Base-by-base conservation (phyloP, 2,888 invertebrate genomes). In the Actias luna region DNA sequence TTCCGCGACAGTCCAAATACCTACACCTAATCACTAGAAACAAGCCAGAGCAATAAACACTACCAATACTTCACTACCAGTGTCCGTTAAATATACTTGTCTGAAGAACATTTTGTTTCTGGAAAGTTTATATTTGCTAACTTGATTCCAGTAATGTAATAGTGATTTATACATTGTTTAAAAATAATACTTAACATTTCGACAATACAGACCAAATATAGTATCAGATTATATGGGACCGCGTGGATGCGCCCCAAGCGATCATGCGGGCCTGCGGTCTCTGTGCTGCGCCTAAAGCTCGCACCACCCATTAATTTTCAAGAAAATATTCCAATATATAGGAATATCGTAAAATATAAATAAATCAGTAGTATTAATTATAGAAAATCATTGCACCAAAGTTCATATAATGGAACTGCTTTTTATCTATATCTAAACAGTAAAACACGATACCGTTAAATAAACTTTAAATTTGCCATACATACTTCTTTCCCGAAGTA, bases 1-100 rank as follows among this genome's bases (percentile, higher is more conserved):
- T 76, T 75, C 69, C 68, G 72, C 77, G 76, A 75, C 76, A 76
- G 65, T 74, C 76, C 75, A 78, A 78, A 80, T 77, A 78, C 74
- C 75, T 77, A 82, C 78, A 79, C 73, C 75, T 77, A 75, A 78
- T 75, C 75, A 73, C 70, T 73, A 68, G 67, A 69, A 71, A 70
- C 67, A 69, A 68, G 59, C 67, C 65, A 65, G 67, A 66, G 70
- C 65, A 75, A 69, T 71, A 72, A 67, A 69, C 68, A 65, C 64
- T 58, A 61, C 64, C 55, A 14, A 39, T 52, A 46, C 62, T 57
- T 66, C 58, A 62, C 35, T 62, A 59, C 59, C 35, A 25, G 27
- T 27, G 12, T 25, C n/a, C 46, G 27, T 29, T 58, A 42, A 50
- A 50, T 25, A 2, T 12, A 14, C n/a, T n/a, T n/a, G n/a, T 25